Base-by-base conservation (phyloP, 2,888 invertebrate genomes). In the Drosophila meridiana region DNA sequence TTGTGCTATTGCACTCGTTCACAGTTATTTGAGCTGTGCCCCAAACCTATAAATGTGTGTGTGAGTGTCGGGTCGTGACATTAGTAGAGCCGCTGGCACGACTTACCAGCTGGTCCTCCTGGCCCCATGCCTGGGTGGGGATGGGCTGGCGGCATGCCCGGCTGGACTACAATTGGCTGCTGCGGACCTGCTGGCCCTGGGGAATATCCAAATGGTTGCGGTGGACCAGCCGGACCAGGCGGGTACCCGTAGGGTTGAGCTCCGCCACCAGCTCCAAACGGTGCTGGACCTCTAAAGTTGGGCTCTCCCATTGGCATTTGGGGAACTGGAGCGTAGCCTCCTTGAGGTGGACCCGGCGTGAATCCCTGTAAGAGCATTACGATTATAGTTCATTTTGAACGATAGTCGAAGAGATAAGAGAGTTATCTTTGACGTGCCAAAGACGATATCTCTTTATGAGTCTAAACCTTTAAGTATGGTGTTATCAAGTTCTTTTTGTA, bases 261-360 rank as follows among this genome's bases (percentile, higher is more conserved):
- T 7, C 53, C 55, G 0, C 62, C 52, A 5, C 80, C 82, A 1
- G 55, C 69, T 26, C 87, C 80, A n/a, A 78, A 82, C 0, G 76
- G 80, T 4, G 50, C 8, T 7, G 65, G 30, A 65, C 47, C 60
- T 0, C 76, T 80, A 2, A 56, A 72, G 11, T 40, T n/a, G 7
- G 8, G 64, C 50, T 71, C 77, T 32, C 65, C 76, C 47, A 90
- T 91, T 6, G 91, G 91, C 85, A 83, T 86, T 76, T 92, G 92
- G 50, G 92, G 91, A 87, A 94, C 91, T 91, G 94, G 92, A 14
- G 87, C 81, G 78, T 93, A 93, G 9, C 92, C 91, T 7, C 81
- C 83, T 42, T 85, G 85, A 14, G 80, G 83, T 52, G 75, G 83
- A 28, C 78, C 30, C 1, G 90, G 82, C n/a, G 79, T 68, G 43